These are phyloP conservation scores for Dromius quadrimaculatus DNA, from an alignment of 2,888 invertebrate genomes.

Conservation along the genomic window DNA sequence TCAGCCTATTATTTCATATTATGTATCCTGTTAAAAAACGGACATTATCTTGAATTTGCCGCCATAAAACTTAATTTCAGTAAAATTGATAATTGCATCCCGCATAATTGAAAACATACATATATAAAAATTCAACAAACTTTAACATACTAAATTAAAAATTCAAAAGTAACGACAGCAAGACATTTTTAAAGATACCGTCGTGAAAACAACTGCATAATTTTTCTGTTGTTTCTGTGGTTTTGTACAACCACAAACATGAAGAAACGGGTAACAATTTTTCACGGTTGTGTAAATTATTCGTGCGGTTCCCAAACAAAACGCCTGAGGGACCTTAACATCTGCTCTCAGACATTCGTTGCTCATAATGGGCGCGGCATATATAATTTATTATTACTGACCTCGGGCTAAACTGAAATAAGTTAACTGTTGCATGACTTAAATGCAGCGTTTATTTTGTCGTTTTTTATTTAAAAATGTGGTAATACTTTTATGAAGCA, in stretches of 20 bases:
- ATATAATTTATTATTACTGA: conserved; percentile 38
- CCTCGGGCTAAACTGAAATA: conserved; percentile 12
- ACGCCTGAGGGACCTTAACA: conserved; percentile 8
- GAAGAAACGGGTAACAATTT: conserved; percentile 17
- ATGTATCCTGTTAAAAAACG: background rate
- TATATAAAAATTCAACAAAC: conserved; percentile 3
- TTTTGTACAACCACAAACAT: conserved; percentile 1
- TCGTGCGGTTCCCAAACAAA: conserved; percentile 32
- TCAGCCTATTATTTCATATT: background rate
- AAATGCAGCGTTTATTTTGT: conserved; percentile 4
- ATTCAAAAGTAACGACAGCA: background rate
- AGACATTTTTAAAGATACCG: too few relatives aligned
- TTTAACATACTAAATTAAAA: background rate
- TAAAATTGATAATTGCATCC: background rate
- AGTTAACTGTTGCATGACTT: conserved; percentile 34
- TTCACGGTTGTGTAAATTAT: conserved; percentile 29
- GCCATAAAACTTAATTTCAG: conserved; percentile 3
- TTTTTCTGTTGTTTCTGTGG: background rate
- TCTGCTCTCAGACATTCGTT: conserved; percentile 15
- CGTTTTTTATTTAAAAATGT: conserved; percentile 9
- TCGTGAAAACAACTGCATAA: conserved; percentile 6
- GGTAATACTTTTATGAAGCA: conserved; percentile 8
- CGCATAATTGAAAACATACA: conserved; percentile 2
- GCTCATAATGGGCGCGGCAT: conserved; percentile 24
- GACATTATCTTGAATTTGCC: background rate